These are phyloP conservation scores for Danaus melanippus DNA, from an alignment of 1,140 invertebrate genomes.

Conservation along the genomic window DNA sequence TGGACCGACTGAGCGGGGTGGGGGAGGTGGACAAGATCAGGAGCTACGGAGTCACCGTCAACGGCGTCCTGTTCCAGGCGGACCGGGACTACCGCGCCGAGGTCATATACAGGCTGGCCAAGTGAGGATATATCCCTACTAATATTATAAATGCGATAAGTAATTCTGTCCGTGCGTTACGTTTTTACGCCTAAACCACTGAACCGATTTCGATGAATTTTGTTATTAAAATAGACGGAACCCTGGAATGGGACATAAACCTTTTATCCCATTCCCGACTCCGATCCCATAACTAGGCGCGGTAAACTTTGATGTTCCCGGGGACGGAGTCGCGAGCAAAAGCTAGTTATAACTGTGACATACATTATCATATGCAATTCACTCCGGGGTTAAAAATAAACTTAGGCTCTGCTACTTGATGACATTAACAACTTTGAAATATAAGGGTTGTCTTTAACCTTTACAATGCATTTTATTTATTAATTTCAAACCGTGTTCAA, in stretches of 20 bases:
- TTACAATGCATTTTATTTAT: too few relatives aligned
- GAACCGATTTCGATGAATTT: background rate
- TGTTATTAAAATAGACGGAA: background rate
- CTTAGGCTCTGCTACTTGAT: too few relatives aligned
- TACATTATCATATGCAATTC: too few relatives aligned
- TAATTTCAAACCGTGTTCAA: too few relatives aligned
- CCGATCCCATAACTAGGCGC: too few relatives aligned
- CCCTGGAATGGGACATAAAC: background rate
- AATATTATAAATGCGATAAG: constrained; percentile 4
- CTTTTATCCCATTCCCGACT: background rate
- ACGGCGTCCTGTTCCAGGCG: constrained; percentile 40
- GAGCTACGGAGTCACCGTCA: constrained; percentile 31
- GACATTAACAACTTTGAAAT: too few relatives aligned
- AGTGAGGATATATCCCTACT: constrained; percentile 9
- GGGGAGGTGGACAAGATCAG: constrained; percentile 34
- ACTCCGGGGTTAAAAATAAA: too few relatives aligned
- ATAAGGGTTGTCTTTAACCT: too few relatives aligned
- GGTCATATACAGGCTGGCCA: constrained; percentile 30
- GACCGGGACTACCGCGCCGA: constrained; percentile 45
- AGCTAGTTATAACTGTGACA: too few relatives aligned
- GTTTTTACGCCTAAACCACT: constrained; percentile 4
- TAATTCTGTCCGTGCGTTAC: background rate
- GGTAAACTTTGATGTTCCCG: too few relatives aligned
- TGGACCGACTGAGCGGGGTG: constrained; percentile 39
- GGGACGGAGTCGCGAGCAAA: too few relatives aligned